Evolutionary conservation across 2,797 vertebrate species (phyloP), one percentile per base, ranked within the genome.

Genomic region (Somateria mollissima): DNA sequence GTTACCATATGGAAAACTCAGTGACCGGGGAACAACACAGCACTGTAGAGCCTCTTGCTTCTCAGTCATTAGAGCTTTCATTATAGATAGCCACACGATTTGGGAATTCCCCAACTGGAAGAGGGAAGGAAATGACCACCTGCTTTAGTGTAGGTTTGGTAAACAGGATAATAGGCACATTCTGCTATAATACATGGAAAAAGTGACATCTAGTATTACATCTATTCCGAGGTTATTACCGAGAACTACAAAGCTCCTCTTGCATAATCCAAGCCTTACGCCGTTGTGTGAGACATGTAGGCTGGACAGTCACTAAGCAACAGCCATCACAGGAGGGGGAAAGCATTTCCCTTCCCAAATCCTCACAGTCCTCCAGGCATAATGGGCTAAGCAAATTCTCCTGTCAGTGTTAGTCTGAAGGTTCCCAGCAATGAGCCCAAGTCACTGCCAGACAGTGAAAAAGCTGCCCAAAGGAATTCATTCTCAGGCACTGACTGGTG

Each of bases 181-280:
- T 62, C 56, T 75, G 62, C 69, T 81, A 37, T 41, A 89, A 61
- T 10, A 49, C 5, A 41, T 28, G 41, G 51, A 53, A 32, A n/a
- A 36, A 12, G 13, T 16, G 15, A 36, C 1, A 2, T 18, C 8
- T 19, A 78, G 17, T 8, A 72, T 71, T 65, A 37, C 0, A 0
- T 10, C 30, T 22, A 0, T 3, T 74, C 64, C 20, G 49, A 51
- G 13, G 24, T 53, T 53, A 53, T 51, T 17, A 54, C 25, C 7
- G 28, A 89, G 25, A 53, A 71, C 12, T 79, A 22, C 64, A 47
- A 28, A 36, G 25, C 53, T 82, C 37, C 45, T 83, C 49, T 64
- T 36, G 66, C 30, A 1, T 3, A 45, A 70, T 43, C 13, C 14
- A 77, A 54, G 73, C 49, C 65, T 13, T 16, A 13, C 20, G 36